Evolutionary conservation across 2,888 invertebrate genomes (phyloP), one percentile per base, ranked within the genome.

Genomic region (Pheosia tremula): DNA sequence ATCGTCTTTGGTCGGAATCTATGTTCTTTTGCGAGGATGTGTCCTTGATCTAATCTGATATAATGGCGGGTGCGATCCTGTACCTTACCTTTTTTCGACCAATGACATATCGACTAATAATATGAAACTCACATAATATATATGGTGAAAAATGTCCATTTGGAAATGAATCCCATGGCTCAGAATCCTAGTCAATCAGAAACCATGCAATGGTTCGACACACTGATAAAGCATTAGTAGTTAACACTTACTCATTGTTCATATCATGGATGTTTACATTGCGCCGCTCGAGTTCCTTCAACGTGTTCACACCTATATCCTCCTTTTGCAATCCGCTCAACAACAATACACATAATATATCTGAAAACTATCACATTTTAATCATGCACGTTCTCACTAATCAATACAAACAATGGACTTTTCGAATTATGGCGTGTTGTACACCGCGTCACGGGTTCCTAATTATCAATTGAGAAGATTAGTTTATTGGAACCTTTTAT

Each of bases 311-410:
- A 71, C 88, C 89, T 68, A 91, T 70, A 50, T 92, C 91, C 56
- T 90, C 90, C 68, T 88, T 91, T 85, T 91, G 89, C 68, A 91
- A 71, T 60, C 92, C 92, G 75, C 87, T 89, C 75, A 91, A 80
- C 70, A 91, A 69, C 67, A 93, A 81, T 69, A 91, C 88, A 78
- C 93, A 93, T 72, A 91, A 75, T 49, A 93, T 66, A 88, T 91
- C 93, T 93, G 90, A 69, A 91, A 91, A 75, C 75, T 74, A 72
- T 69, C 63, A 72, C 62, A 72, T 66, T 74, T 68, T 67, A 68
- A 75, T 67, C 62, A 69, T 59, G 53, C 61, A 63, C 53, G 39
- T 63, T 71, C 58, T 57, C 57, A 63, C 63, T 24, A 24, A 24
- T 2, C 24, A 24, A 24, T 24, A 0, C 24, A 24, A 24, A 24